Conservation (phyloP, 2,888 invertebrate genomes). For the Dione vanillae region DNA sequence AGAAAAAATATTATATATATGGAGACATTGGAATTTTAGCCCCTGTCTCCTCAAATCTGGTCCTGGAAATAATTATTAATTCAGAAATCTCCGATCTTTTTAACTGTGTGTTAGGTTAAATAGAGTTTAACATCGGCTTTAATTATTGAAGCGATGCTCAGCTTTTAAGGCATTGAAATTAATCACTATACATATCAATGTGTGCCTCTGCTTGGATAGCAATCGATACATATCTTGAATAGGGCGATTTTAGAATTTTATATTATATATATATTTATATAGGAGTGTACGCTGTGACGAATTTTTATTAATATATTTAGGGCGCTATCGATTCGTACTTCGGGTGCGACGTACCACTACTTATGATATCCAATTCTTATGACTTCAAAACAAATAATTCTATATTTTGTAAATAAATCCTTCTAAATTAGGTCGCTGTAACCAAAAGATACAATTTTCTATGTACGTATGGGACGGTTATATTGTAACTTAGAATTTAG, state of each 20-base stretch:
- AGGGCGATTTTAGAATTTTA: slow-evolving; percentile 78
- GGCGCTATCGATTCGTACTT: slow-evolving; percentile 76
- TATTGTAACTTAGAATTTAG: slow-evolving; percentile 36
- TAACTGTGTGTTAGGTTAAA: slow-evolving; percentile 46
- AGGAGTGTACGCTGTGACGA: slow-evolving; percentile 73
- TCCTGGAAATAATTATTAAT: not conserved
- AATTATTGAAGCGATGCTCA: slow-evolving; percentile 70
- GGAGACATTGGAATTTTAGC: not conserved
- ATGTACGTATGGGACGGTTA: slow-evolving; percentile 57
- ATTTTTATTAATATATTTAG: slow-evolving; percentile 76
- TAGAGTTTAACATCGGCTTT: slow-evolving; percentile 65
- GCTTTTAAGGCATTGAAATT: slow-evolving; percentile 44
- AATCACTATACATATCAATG: slow-evolving; percentile 81
- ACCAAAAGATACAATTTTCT: slow-evolving; percentile 62
- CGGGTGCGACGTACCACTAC: slow-evolving; percentile 56
- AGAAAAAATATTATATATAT: not conserved
- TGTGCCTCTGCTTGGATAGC: slow-evolving; percentile 83
- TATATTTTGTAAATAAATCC: slow-evolving; percentile 78
- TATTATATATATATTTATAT: slow-evolving; percentile 61
- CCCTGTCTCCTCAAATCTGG: not conserved
- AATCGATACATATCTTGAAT: slow-evolving; percentile 78
- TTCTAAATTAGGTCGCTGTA: slow-evolving; percentile 69
- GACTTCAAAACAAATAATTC: slow-evolving; percentile 76
- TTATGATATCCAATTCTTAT: slow-evolving; percentile 83
- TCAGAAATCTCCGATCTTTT: slow-evolving; percentile 15